phyloP scores from a whole-genome alignment of 1,140 invertebrate genomes.

The Aphaenogaster rudis region DNA sequence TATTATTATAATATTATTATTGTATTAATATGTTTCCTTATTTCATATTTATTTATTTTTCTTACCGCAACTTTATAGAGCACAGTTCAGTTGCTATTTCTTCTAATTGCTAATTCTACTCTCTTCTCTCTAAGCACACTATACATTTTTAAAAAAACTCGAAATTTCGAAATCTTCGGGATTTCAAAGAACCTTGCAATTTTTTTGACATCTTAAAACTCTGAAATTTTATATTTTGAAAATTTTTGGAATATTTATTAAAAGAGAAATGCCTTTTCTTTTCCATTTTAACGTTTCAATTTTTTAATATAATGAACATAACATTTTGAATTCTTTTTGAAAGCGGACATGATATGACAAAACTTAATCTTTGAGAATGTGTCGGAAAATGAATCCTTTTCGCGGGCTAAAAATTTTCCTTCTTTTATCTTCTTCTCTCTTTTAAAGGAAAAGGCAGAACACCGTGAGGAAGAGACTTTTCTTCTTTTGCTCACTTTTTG shows the following conservation, averaged over 20 bases:
- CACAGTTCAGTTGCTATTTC: not conserved
- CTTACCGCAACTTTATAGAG: not conserved
- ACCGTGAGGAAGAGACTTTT: not conserved
- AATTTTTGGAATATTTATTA: not conserved
- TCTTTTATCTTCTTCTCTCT: constrained; percentile 2
- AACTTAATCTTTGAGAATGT: not conserved
- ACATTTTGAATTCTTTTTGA: not conserved
- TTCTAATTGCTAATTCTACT: not conserved
- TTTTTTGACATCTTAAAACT: not conserved
- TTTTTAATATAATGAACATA: not conserved
- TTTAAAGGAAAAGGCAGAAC: constrained; percentile 17
- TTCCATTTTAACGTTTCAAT: not conserved
- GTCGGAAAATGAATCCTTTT: not conserved
- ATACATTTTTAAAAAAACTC: not conserved
- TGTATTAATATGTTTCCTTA: no score
- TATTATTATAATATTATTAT: no score
- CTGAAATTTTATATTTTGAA: not conserved
- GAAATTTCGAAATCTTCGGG: not conserved
- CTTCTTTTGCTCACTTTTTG: constrained; percentile 40
- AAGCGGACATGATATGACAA: not conserved
- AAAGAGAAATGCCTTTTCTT: no score
- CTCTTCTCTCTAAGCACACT: not conserved
- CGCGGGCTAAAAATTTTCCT: not conserved
- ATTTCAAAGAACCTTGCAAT: not conserved
- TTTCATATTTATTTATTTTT: not conserved